Percentiles rank a stretch among this genome's conserved stretches.
Conservation (phyloP, 2,113 vertebrate genomes). For the Zapus hudsonius region DNA sequence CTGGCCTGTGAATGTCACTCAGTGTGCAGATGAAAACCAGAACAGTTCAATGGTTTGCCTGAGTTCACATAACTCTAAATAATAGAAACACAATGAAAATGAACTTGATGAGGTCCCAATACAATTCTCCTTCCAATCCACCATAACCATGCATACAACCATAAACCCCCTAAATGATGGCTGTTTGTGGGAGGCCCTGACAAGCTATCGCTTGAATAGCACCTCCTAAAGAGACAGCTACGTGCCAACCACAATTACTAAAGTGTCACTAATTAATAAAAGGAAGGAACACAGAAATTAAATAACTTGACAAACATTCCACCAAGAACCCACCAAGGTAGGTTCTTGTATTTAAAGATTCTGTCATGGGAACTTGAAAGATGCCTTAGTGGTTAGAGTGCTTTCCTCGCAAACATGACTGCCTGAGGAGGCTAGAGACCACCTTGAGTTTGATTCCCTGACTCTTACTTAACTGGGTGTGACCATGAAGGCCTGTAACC, state of each 20-base stretch:
- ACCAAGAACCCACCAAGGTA: neutral
- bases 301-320: neutral
- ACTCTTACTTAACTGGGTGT: no score
- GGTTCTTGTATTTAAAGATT: neutral
- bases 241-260: neutral
- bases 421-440: no score
- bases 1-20: neutral
- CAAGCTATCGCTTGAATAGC: neutral
- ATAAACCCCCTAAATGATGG: neutral
- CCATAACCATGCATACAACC: neutral
- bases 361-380: neutral
- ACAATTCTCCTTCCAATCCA: neutral
- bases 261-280: neutral
- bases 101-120: neutral
- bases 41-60: slow-evolving; percentile 1
- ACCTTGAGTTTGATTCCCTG: no score
- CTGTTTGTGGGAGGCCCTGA: neutral
- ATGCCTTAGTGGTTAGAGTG: no score
- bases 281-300: neutral
- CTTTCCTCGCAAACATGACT: no score
- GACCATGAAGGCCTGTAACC: no score
- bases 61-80: neutral
- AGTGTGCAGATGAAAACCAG: neutral
- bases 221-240: neutral
- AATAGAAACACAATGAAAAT: neutral